Evolutionary conservation across 1,140 invertebrate species (phyloP), one percentile per base, ranked within the genome.

Genomic region (Cydia splendana): DNA sequence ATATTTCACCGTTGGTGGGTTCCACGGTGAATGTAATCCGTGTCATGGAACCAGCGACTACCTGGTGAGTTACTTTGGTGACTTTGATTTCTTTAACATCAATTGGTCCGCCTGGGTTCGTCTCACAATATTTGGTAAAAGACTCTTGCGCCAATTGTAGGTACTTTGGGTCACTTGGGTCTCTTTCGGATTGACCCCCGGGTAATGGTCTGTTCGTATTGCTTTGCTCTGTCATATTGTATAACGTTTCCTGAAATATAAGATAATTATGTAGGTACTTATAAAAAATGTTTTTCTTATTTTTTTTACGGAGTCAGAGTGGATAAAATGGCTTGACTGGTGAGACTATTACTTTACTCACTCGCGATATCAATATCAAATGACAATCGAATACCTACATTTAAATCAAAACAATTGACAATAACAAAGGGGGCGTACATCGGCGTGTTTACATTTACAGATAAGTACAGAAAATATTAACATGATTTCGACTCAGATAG

Each of bases 31-130:
- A 71, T 6, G 15, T 18, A 4, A 71, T 71, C 13, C 34, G 15
- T 12, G 34, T 71, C 18, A 71, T 71, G n/a, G 34, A 71, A 18
- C 87, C 87, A 1, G 86, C 15, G 5, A 88, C 86, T 10, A 87
- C 79, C 71, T 86, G 85, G 2, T 77, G 75, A 9, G 80, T 82
- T 5, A 81, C 85, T 78, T 82, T 84, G 18, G 76, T 45, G 15
- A 88, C 67, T 65, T 77, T 20, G 5, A 83, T 20, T 18, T 85
- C 62, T 45, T 65, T 48, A 18, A 65, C 15, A 74, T 79, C 45
- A 30, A 74, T 77, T 24, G 51, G 77, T 10, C 81, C 83, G 57
- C 77, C 69, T 57, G 53, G 53, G 10, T 62, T 20, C 38, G 69
- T 74, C 53, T 75, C 18, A 5, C 83, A 15, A 76, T 83, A 88